Percentiles rank a stretch among this genome's conserved stretches.
Conservation (phyloP, 2,113 vertebrate species). For the Electrona antarctica region DNA sequence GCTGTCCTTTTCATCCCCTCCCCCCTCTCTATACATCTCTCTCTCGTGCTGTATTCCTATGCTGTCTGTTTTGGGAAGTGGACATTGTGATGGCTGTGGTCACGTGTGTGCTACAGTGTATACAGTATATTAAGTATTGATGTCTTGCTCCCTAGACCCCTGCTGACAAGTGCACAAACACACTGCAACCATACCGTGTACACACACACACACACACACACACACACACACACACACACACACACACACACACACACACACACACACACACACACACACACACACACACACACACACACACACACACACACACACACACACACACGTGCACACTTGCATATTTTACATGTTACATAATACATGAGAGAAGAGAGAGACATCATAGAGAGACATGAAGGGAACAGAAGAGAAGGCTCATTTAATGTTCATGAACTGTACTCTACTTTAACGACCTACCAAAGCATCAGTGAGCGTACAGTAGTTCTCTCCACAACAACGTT, state of each 20-base stretch:
- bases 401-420: conserved; percentile 35
- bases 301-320: conserved; percentile 1
- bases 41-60: background rate
- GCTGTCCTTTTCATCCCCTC: conserved; percentile 24
- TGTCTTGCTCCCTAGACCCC: conserved; percentile 30
- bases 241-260: background rate
- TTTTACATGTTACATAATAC: too few species aligned
- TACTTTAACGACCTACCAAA: conserved; percentile 8
- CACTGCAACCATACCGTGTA: background rate
- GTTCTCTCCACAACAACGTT: background rate
- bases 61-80: background rate
- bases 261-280: conserved; percentile 7
- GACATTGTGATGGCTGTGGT: conserved; percentile 34
- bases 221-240: background rate
- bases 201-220: conserved; percentile 1
- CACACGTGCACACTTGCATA: background rate
- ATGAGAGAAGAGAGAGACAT: background rate
- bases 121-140: conserved; percentile 52
- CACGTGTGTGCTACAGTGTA: conserved; percentile 33
- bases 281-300: background rate
- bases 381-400: conserved; percentile 1
- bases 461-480: conserved; percentile 35
- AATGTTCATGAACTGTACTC: conserved; percentile 52
- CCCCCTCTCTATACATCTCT: conserved; percentile 15
- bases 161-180: background rate